Percentiles rank a stretch among this genome's conserved stretches.
These are phyloP conservation scores for Labeo calbasu DNA, from an alignment of 2,797 vertebrate species.

Conservation along the genomic window DNA sequence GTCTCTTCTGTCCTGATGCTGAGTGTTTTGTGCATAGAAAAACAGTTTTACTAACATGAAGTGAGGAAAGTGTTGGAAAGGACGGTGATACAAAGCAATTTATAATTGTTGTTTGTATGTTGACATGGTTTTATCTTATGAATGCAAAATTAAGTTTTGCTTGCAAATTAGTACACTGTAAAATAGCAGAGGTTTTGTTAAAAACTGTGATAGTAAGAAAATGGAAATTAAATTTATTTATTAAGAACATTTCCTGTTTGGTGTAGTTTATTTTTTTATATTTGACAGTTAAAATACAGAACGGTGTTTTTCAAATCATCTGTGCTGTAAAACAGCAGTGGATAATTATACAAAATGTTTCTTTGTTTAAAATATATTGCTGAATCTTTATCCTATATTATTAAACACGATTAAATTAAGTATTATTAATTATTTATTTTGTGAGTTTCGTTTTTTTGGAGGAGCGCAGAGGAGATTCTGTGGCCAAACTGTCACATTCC, in stretches of 20 bases:
- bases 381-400: neutral
- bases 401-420: too few species aligned
- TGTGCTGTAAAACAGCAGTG: neutral
- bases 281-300: neutral
- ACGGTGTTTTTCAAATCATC: neutral
- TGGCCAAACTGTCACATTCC: slow-evolving; percentile 74
- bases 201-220: neutral
- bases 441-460: slow-evolving; percentile 10
- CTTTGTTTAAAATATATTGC: neutral
- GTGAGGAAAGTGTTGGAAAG: neutral
- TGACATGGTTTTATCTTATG: neutral
- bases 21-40: slow-evolving; percentile 55
- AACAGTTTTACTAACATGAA: neutral
- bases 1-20: slow-evolving; percentile 71
- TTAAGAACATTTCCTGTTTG: neutral
- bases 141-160: neutral
- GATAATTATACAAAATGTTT: neutral
- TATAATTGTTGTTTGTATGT: neutral
- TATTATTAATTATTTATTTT: neutral
- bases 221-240: neutral
- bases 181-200: neutral
- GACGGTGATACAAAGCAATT: neutral
- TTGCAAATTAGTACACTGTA: neutral
- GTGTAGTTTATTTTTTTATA: neutral
- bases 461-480: slow-evolving; percentile 61